Base-by-base conservation (phyloP, 2,888 invertebrate genomes). In the Catonia carolina region DNA sequence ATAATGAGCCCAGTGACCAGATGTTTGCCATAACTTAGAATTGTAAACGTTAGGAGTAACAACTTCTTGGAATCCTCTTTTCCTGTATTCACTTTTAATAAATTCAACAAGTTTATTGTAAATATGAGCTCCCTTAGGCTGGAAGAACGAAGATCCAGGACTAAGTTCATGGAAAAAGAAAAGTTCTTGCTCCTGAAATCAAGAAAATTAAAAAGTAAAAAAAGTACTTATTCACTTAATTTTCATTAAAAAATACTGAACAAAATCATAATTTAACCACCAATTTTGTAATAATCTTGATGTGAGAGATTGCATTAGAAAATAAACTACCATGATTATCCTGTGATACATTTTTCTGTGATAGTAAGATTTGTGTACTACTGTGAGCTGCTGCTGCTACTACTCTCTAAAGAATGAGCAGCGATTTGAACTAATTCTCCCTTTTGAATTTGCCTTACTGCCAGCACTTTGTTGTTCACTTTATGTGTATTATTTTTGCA, bases 1-100 rank as follows among this genome's bases (percentile, higher is more conserved):
- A 72, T 99, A 99, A 72, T 99, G 98, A 56, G 91, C 86, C 97
- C 98, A 99, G 75, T 99, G 99, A 0, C 98, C 99, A 0, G 97
- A 97, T 1, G 87, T 90, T 75, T 98, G 86, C 98, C 99, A 99
- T 59, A 99, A 74, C 70, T 94, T 95, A 2, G 86, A 81, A 73
- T 98, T 98, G 76, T 86, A 99, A 68, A 99, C 89, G 71, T 99
- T 99, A 0, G 98, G 98, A 0, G 93, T 82, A 2, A 98, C 85
- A 47, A 99, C 98, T 72, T 94, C 94, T 71, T 91, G 86, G 73
- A 95, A 98, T 0, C 96, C 96, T 33, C 97, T 83, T 64, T 85
- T 88, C 69, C 89, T 80, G 71, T 98, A 98, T 69, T 96, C 91
- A 7, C 77, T 75, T 66, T 74, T 73, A 50, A 99, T 91, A 66